Base-by-base conservation (phyloP, 2,888 invertebrate genomes). In the Erebia epiphron region DNA sequence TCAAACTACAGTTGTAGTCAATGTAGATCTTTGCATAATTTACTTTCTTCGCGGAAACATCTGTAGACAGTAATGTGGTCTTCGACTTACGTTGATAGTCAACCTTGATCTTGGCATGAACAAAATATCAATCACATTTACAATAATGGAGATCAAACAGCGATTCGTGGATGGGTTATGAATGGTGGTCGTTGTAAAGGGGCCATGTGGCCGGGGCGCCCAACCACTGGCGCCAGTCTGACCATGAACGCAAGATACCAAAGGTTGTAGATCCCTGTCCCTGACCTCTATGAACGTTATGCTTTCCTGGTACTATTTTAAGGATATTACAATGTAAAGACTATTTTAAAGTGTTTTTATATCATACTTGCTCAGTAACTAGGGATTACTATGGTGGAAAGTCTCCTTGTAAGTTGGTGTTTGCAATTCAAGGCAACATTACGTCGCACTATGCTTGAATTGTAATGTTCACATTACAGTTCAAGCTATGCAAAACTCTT, bases 211-310 rank as follows among this genome's bases (percentile, higher is more conserved):
- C 11, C 84, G 81, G 86, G 86, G 87, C 85, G 85, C 83, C 82
- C 77, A 76, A 63, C 69, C 68, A 66, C 58, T 72, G 91, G 86
- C 89, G 87, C 86, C 87, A 78, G 76, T 79, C 77, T 74, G 89
- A 78, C 92, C 90, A 80, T 90, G 90, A 90, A 82, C 84, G 81
- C 80, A 82, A 82, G 80, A 84, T 83, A 83, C 78, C 78, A 78
- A 82, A 86, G 88, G 86, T 87, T 87, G 88, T 85, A 88, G 87
- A 84, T 85, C 88, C 83, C 82, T 76, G 80, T 80, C 80, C 83
- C 80, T 86, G 88, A 89, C 89, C 90, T 86, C 83, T 83, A 84
- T 83, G 79, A 79, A 75, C 79, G 83, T 79, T 73, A 74, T 76
- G 76, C 77, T 79, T 78, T 79, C 78, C 78, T 80, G 58, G 56